These are phyloP conservation scores for Ictalurus furcatus DNA, from an alignment of 2,113 vertebrate genomes.

Conservation along the genomic window DNA sequence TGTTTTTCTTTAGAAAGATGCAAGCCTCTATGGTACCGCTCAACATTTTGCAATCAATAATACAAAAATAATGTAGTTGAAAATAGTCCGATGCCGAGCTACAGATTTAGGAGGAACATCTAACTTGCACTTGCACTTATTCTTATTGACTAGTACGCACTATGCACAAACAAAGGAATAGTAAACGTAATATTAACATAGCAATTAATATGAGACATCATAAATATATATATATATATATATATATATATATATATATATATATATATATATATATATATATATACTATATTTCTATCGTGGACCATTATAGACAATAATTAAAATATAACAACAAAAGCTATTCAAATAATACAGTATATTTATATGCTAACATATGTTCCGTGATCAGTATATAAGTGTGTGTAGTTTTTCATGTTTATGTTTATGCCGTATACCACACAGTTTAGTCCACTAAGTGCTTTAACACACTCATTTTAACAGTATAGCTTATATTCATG, in stretches of 20 bases:
- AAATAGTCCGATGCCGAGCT: neutral
- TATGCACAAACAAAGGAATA: neutral
- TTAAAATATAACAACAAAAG: neutral
- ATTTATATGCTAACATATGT: neutral
- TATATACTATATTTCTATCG: neutral
- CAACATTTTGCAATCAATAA: neutral
- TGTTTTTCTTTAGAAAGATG: constrained; percentile 7
- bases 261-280: no score
- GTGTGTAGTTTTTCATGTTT: neutral
- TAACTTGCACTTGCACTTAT: neutral
- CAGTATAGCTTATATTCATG: constrained; percentile 7
- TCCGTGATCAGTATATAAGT: neutral
- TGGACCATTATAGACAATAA: neutral
- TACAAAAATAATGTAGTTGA: neutral
- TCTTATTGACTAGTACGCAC: neutral
- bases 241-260: no score
- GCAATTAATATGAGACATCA: neutral
- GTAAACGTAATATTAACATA: neutral
- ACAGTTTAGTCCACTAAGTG: neutral
- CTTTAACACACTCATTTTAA: neutral
- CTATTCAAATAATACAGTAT: neutral
- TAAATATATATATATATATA: no score
- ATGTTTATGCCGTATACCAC: neutral
- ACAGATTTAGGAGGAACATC: neutral
- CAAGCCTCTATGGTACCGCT: neutral